Evolutionary conservation across 2,888 invertebrate species (phyloP).

Genomic region (Erebia aethiops): DNA sequence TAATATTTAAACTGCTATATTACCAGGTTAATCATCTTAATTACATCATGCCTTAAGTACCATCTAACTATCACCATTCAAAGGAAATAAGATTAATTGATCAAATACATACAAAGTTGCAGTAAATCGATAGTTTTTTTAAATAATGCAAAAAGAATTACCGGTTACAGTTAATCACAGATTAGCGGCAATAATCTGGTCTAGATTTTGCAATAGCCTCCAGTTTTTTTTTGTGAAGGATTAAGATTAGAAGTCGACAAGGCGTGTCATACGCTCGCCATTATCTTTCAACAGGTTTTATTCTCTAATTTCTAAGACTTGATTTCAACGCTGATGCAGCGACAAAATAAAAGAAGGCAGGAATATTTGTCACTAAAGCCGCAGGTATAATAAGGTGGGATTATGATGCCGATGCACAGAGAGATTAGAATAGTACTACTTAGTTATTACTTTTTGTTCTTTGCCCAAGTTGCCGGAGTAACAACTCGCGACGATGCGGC

Average conservation of each 20-base stretch:
- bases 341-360: neutral
- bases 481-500: too few relatives aligned
- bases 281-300: slow-evolving; percentile 15
- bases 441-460: too few relatives aligned
- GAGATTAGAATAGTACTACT: too few relatives aligned
- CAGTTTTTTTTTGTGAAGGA: slow-evolving; percentile 39
- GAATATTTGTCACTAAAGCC: too few relatives aligned
- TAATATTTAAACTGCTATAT: too few relatives aligned
- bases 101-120: neutral
- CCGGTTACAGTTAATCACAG: slow-evolving; percentile 26
- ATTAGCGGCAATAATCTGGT: slow-evolving; percentile 30
- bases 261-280: slow-evolving; percentile 44
- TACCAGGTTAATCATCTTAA: too few relatives aligned
- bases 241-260: slow-evolving; percentile 43
- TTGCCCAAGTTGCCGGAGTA: too few relatives aligned
- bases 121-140: neutral
- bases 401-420: too few relatives aligned
- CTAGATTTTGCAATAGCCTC: slow-evolving; percentile 40
- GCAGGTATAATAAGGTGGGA: too few relatives aligned
- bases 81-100: too few relatives aligned
- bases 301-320: neutral
- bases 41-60: too few relatives aligned
- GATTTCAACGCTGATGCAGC: neutral
- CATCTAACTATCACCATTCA: too few relatives aligned
- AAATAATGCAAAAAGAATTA: slow-evolving; percentile 15